phyloP scores from a whole-genome alignment of 2,888 invertebrate genomes.

The Polylopha cassiicola region DNA sequence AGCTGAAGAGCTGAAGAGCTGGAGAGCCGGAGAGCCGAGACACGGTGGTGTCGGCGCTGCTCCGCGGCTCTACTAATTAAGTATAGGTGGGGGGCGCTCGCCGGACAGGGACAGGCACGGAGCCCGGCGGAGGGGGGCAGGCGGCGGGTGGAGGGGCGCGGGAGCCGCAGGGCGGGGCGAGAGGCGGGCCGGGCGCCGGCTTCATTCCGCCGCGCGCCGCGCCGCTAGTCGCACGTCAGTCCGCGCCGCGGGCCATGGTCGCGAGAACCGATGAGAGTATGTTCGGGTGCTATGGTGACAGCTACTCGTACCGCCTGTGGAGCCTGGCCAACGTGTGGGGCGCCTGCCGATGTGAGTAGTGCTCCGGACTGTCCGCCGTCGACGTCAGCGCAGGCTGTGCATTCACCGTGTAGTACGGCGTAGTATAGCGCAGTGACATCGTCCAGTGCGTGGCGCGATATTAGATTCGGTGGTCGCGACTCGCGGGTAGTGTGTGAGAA shows the following conservation, averaged over 20 bases:
- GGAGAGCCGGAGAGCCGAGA: no score
- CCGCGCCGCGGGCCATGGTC: conserved; percentile 84
- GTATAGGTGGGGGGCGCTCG: conserved; percentile 52
- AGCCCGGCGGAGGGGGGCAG: conserved; percentile 30
- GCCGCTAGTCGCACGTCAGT: conserved; percentile 56
- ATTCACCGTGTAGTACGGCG: conserved; percentile 49
- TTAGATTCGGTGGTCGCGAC: conserved; percentile 33
- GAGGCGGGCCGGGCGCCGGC: conserved; percentile 56
- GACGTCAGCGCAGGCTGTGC: conserved; percentile 58
- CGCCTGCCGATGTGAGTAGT: conserved; percentile 85
- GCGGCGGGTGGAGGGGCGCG: conserved; percentile 35
- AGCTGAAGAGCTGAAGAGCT: no score
- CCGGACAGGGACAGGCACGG: conserved; percentile 28
- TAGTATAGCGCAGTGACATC: conserved; percentile 37
- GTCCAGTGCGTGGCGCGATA: conserved; percentile 38
- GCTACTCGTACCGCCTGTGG: conserved; percentile 86
- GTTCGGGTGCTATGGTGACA: conserved; percentile 85
- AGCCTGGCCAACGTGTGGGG: conserved; percentile 87
- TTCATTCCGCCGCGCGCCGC: conserved; percentile 74
- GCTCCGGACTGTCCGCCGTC: conserved; percentile 45
- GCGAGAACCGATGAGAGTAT: conserved; percentile 87
- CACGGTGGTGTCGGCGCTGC: conserved; percentile 32
- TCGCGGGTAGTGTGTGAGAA: conserved; percentile 52
- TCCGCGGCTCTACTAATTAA: conserved; percentile 62
- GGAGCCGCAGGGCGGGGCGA: conserved; percentile 38